A percentile compares a stretch with the other conserved stretches of the same genome.
Conservation (phyloP, 2,113 vertebrate genomes). For the Aptenodytes patagonicus region DNA sequence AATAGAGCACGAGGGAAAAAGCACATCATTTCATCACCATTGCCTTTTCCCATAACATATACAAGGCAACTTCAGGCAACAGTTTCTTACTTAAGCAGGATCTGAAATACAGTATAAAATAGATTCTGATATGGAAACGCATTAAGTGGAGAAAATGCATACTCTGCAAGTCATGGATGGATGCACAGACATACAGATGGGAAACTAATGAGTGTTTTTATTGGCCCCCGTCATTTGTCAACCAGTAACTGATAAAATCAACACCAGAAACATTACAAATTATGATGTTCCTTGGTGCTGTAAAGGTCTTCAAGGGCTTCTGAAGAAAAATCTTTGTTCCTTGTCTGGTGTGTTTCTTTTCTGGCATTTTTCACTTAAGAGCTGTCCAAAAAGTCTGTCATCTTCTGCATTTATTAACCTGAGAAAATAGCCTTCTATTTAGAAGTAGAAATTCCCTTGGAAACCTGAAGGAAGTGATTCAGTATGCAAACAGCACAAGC, state of each 20-base stretch:
- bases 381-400: neutral
- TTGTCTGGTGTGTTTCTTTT: neutral
- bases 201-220: slow-evolving; percentile 13
- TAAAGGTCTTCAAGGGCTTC: neutral
- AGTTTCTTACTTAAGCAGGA: neutral
- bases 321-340: neutral
- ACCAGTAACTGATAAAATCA: neutral
- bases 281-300: neutral
- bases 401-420: neutral
- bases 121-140: neutral
- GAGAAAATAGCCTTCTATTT: neutral
- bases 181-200: neutral
- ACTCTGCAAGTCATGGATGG: neutral
- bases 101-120: neutral
- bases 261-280: neutral
- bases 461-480: neutral
- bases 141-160: neutral
- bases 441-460: neutral
- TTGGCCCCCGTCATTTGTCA: neutral
- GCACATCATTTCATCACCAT: neutral
- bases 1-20: neutral
- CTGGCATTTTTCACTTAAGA: neutral
- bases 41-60: neutral
- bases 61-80: neutral
- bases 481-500: fast-evolving